Evolutionary conservation across 2,797 vertebrate species (phyloP).

Genomic region (Salarias fasciatus): DNA sequence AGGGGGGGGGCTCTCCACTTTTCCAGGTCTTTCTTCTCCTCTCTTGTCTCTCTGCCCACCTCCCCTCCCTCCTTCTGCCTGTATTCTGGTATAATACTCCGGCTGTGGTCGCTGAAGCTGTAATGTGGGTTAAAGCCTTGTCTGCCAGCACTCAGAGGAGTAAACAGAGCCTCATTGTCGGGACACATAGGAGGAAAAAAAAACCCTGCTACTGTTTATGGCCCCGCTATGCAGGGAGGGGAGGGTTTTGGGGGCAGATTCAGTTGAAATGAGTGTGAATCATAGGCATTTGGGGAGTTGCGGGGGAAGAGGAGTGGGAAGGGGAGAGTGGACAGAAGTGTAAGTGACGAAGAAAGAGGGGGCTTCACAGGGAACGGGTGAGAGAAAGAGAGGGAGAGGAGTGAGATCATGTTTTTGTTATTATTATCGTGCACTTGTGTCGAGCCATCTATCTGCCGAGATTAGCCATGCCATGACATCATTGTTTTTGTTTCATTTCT

Average conservation of each 20-base stretch:
- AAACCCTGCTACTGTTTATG: constrained; percentile 83
- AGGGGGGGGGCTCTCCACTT: constrained; percentile 70
- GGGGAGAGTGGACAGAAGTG: constrained; percentile 62
- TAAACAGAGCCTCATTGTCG: constrained; percentile 87
- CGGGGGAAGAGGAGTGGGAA: constrained; percentile 57
- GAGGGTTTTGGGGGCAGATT: constrained; percentile 43
- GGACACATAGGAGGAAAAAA: constrained; percentile 62
- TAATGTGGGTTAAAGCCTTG: constrained; percentile 82
- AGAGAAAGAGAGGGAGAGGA: constrained; percentile 37
- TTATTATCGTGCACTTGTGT: constrained; percentile 84
- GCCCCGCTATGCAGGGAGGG: constrained; percentile 62
- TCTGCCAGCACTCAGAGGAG: constrained; percentile 76
- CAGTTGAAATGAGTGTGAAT: constrained; percentile 72
- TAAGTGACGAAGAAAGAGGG: constrained; percentile 48
- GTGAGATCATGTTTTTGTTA: constrained; percentile 87
- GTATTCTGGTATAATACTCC: constrained; percentile 73
- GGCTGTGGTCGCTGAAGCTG: constrained; percentile 74
- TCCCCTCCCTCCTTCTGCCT: constrained; percentile 25
- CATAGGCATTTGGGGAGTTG: constrained; percentile 68
- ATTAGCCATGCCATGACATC: constrained; percentile 84
- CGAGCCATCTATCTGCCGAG: constrained; percentile 83
- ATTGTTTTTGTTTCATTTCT: constrained; percentile 87
- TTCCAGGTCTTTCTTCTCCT: constrained; percentile 68
- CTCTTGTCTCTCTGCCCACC: constrained; percentile 38
- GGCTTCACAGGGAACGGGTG: constrained; percentile 33